Evolutionary conservation across 2,113 vertebrate genomes (phyloP).

Genomic region (Erythrocebus patas): DNA sequence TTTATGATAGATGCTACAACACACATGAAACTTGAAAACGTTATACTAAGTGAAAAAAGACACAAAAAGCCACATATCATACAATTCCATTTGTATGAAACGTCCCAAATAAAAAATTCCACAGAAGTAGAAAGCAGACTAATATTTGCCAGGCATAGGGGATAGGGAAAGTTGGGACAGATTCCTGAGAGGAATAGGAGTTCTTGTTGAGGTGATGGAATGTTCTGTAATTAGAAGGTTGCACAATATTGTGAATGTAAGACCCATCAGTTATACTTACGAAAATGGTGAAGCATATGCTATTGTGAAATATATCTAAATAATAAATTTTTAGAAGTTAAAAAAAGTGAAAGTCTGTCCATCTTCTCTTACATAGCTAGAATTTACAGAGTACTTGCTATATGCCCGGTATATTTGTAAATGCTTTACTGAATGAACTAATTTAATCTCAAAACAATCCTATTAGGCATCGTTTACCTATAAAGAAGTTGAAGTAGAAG

Average conservation of each 20-base stretch:
- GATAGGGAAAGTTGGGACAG: background rate
- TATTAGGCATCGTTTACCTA: background rate
- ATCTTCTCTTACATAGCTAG: background rate
- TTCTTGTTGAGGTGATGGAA: background rate
- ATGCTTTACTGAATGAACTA: background rate
- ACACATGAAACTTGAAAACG: background rate
- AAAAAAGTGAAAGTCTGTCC: background rate
- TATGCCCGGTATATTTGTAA: background rate
- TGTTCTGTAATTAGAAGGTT: background rate
- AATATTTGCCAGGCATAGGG: background rate
- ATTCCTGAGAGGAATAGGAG: background rate
- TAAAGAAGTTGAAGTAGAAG: background rate
- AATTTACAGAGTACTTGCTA: background rate
- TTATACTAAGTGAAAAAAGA: background rate
- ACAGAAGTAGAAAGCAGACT: background rate
- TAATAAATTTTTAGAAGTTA: background rate
- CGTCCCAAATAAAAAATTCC: background rate
- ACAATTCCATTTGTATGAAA: background rate
- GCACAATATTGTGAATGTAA: background rate
- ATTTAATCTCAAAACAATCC: background rate
- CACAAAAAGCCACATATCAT: background rate
- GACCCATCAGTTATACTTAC: background rate
- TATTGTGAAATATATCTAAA: background rate
- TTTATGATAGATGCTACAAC: background rate
- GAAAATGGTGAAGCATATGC: background rate